A percentile compares a stretch with the other conserved stretches of the same genome.
These are phyloP conservation scores for Lineus longissimus DNA, from an alignment of 1,140 invertebrate species.

Conservation along the genomic window DNA sequence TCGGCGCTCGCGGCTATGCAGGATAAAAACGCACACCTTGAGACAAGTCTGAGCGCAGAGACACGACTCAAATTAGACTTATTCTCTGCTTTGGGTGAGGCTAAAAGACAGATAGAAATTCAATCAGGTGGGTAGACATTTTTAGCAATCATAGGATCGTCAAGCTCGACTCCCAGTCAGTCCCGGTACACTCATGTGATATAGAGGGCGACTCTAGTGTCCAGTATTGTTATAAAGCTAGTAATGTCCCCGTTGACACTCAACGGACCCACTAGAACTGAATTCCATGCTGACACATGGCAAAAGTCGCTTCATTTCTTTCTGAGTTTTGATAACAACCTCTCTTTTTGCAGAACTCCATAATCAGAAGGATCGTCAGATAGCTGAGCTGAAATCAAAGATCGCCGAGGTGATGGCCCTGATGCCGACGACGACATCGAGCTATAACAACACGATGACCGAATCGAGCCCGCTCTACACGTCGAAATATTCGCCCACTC, in stretches of 20 bases:
- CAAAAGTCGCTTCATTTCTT: not conserved
- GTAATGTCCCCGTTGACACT: too few relatives aligned
- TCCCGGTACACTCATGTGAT: too few relatives aligned
- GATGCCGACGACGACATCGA: conserved; percentile 63
- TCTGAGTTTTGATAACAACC: not conserved
- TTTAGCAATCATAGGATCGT: not conserved
- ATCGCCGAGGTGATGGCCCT: conserved; percentile 83
- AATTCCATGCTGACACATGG: not conserved
- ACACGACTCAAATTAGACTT: conserved; percentile 93
- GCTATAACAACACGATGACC: conserved; percentile 38
- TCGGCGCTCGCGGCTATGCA: conserved; percentile 76
- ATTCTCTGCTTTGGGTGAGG: conserved; percentile 91
- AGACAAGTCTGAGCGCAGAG: conserved; percentile 90
- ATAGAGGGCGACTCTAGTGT: too few relatives aligned
- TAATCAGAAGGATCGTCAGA: conserved; percentile 80
- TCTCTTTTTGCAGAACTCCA: conserved; percentile 63
- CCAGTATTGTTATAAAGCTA: too few relatives aligned
- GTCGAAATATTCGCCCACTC: conserved; percentile 40
- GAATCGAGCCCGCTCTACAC: conserved; percentile 33
- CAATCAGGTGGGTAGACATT: conserved; percentile 71
- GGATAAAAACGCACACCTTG: conserved; percentile 82
- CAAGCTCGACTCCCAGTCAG: not conserved
- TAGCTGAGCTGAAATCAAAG: conserved; percentile 83
- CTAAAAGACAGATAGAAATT: conserved; percentile 87
- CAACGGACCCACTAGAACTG: too few relatives aligned